Conservation (phyloP, 1,140 invertebrate species). For the Caenorhabditis briggsae region DNA sequence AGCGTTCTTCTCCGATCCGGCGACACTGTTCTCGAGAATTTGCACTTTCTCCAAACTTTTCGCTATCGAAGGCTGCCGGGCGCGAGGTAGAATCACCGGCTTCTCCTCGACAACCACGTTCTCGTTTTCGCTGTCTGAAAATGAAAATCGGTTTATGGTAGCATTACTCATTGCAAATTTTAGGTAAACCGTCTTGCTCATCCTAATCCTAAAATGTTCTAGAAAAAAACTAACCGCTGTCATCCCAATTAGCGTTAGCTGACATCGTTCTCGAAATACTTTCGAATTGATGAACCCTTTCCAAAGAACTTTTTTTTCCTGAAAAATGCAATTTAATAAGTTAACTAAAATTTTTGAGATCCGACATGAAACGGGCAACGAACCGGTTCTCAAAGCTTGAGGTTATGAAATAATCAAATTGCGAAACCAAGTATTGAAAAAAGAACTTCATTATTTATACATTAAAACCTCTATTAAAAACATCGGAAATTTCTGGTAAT, state of each 20-base stretch:
- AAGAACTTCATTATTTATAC: conserved; percentile 49
- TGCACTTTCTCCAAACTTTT: conserved; percentile 61
- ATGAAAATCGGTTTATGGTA: background rate
- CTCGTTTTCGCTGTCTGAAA: conserved; percentile 57
- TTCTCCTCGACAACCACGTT: conserved; percentile 61
- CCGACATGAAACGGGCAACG: background rate
- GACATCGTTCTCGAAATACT: conserved; percentile 45
- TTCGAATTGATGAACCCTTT: conserved; percentile 50
- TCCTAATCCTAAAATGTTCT: background rate
- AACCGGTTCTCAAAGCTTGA: background rate
- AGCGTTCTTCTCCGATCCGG: conserved; percentile 57
- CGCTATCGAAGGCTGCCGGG: conserved; percentile 48
- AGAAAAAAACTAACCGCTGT: conserved; percentile 24
- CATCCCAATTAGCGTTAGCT: conserved; percentile 27
- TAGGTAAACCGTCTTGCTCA: background rate
- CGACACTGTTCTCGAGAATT: conserved; percentile 59
- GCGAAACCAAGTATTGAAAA: background rate
- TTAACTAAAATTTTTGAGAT: background rate
- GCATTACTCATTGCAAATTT: no score
- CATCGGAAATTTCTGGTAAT: conserved; percentile 1
- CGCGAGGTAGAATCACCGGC: conserved; percentile 60
- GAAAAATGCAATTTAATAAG: background rate
- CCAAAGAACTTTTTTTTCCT: conserved; percentile 30
- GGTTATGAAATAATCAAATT: background rate
- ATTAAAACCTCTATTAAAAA: conserved; percentile 31